Percentiles rank a stretch among this genome's conserved stretches.
Conservation (phyloP, 2,888 invertebrate species). For the Pegoplata infirma region DNA sequence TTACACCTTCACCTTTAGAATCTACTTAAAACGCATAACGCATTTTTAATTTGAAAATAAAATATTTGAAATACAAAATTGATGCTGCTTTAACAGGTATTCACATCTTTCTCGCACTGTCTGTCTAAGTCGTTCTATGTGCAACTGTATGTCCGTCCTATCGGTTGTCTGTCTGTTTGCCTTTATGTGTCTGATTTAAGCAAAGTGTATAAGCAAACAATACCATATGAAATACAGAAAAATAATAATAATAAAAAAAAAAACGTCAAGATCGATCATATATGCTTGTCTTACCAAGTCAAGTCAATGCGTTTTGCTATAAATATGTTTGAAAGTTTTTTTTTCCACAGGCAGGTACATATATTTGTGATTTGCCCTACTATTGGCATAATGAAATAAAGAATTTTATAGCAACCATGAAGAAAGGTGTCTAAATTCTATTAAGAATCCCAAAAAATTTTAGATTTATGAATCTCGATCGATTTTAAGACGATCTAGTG, state of each 20-base stretch:
- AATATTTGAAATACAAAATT: conserved; percentile 21
- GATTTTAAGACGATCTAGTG: not conserved
- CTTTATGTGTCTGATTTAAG: conserved; percentile 35
- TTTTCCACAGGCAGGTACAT: not conserved
- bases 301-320: conserved; percentile 61
- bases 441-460: no score
- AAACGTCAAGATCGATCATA: conserved; percentile 63
- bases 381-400: no score
- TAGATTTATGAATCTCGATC: no score
- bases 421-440: no score
- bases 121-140: conserved; percentile 1
- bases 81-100: conserved; percentile 53
- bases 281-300: conserved; percentile 62
- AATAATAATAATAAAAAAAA: no score
- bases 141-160: not conserved
- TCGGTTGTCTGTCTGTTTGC: not conserved
- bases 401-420: no score
- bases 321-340: conserved; percentile 53
- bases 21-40: conserved; percentile 61
- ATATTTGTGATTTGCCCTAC: not conserved
- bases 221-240: conserved; percentile 45
- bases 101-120: conserved; percentile 18
- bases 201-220: conserved; percentile 51
- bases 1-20: conserved; percentile 63
- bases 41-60: conserved; percentile 56